Conservation (phyloP, 2,113 vertebrate genomes). For the Willisornis vidua region DNA sequence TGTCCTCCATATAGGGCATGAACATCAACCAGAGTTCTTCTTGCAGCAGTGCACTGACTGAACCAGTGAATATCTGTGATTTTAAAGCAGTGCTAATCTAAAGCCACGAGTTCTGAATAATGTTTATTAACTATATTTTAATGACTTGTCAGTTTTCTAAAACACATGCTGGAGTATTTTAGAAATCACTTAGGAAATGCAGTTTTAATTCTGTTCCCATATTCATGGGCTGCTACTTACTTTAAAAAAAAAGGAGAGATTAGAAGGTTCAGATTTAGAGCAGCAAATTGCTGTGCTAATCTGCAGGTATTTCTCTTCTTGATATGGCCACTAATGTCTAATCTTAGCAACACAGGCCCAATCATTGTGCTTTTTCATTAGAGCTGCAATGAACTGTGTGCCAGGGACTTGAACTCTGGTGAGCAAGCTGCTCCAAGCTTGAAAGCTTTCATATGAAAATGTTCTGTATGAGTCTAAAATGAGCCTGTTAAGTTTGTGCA, state of each 20-base stretch:
- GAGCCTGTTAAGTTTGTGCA: background rate
- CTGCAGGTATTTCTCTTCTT: constrained; percentile 74
- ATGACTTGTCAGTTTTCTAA: constrained; percentile 66
- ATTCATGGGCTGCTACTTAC: constrained; percentile 63
- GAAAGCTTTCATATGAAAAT: background rate
- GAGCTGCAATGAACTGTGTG: constrained; percentile 40
- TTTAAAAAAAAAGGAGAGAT: constrained; percentile 42
- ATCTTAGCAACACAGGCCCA: constrained; percentile 15
- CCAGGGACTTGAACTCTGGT: constrained; percentile 53
- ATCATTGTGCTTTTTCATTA: constrained; percentile 48
- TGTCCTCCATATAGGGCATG: background rate
- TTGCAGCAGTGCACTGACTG: background rate
- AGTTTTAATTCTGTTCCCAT: constrained; percentile 65
- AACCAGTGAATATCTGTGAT: constrained; percentile 7
- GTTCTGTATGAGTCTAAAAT: background rate
- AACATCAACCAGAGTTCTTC: background rate
- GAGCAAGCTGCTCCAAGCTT: constrained; percentile 9
- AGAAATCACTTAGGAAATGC: constrained; percentile 70
- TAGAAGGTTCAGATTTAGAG: constrained; percentile 68
- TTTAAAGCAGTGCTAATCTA: constrained; percentile 57
- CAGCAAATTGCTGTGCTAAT: constrained; percentile 74
- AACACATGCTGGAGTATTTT: constrained; percentile 71
- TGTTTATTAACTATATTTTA: constrained; percentile 75
- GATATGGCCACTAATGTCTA: constrained; percentile 53
- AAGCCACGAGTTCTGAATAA: constrained; percentile 69